Percentiles rank a stretch among this genome's conserved stretches.
These are phyloP conservation scores for Melanerpes aurifrons DNA, from an alignment of 2,113 vertebrate genomes.

Conservation along the genomic window DNA sequence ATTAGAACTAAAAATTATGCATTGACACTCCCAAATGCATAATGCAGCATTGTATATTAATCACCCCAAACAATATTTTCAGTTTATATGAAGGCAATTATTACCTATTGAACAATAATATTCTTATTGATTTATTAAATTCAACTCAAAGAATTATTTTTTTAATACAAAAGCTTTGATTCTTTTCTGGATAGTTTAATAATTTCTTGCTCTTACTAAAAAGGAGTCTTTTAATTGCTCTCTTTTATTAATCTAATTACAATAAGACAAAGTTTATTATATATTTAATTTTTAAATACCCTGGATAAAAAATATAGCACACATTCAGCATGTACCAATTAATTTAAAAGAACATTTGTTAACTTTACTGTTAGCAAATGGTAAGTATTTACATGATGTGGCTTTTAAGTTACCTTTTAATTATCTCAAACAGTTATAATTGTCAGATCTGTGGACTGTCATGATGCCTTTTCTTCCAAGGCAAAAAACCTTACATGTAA, in stretches of 20 bases:
- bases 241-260: conserved; percentile 47
- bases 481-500: background rate
- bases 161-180: conserved; percentile 49
- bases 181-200: conserved; percentile 43
- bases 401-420: background rate
- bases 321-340: background rate
- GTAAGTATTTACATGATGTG: conserved; percentile 3
- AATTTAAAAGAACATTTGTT: background rate
- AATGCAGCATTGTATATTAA: conserved; percentile 87
- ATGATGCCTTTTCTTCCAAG: background rate
- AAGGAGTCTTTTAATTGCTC: conserved; percentile 38
- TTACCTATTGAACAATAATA: conserved; percentile 83
- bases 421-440: background rate
- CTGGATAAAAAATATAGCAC: background rate
- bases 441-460: background rate
- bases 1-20: conserved; percentile 85
- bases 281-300: conserved; percentile 34
- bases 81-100: conserved; percentile 85
- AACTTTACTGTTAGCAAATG: conserved; percentile 1
- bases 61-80: conserved; percentile 86
- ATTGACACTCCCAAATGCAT: conserved; percentile 83
- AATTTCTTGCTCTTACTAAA: conserved; percentile 22
- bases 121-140: conserved; percentile 77
- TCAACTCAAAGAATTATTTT: conserved; percentile 61
- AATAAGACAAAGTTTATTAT: conserved; percentile 48